phyloP scores from a whole-genome alignment of 2,888 invertebrate species.

The Idaea aversata region DNA sequence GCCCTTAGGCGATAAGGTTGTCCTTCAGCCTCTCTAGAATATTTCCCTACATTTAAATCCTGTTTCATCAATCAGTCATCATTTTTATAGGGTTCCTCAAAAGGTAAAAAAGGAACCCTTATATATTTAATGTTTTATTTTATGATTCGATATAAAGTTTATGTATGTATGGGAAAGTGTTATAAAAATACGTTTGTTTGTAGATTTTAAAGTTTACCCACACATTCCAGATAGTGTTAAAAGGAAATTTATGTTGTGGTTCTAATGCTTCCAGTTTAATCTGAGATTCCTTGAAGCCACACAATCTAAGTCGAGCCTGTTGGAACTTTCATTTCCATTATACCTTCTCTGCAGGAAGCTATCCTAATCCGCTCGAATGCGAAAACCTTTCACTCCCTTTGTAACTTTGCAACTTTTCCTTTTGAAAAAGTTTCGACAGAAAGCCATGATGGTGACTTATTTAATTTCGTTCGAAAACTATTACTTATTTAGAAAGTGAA shows the following conservation, averaged over 20 bases:
- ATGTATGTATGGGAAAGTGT: neutral
- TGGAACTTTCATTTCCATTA: constrained; percentile 66
- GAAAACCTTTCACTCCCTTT: constrained; percentile 51
- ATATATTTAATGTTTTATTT: too few relatives aligned
- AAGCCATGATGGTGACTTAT: constrained; percentile 41
- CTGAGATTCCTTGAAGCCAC: constrained; percentile 59
- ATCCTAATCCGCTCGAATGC: constrained; percentile 56
- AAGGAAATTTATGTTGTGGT: constrained; percentile 65
- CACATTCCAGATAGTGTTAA: constrained; percentile 46
- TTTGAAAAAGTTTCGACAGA: constrained; percentile 52
- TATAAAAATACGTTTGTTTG: neutral
- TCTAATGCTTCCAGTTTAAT: constrained; percentile 66
- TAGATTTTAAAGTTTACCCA: neutral
- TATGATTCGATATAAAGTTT: neutral
- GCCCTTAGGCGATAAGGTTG: too few relatives aligned
- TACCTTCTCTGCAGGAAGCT: constrained; percentile 47
- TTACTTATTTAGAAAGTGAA: constrained; percentile 20
- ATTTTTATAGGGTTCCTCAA: too few relatives aligned
- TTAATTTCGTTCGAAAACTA: constrained; percentile 41
- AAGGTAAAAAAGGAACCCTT: too few relatives aligned
- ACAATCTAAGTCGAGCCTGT: constrained; percentile 62
- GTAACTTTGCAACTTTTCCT: constrained; percentile 48
- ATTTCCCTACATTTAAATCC: too few relatives aligned
- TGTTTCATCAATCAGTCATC: too few relatives aligned
- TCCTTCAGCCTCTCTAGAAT: too few relatives aligned